phyloP scores from a whole-genome alignment of 2,797 vertebrate genomes.

The Decapterus maruadsi region DNA sequence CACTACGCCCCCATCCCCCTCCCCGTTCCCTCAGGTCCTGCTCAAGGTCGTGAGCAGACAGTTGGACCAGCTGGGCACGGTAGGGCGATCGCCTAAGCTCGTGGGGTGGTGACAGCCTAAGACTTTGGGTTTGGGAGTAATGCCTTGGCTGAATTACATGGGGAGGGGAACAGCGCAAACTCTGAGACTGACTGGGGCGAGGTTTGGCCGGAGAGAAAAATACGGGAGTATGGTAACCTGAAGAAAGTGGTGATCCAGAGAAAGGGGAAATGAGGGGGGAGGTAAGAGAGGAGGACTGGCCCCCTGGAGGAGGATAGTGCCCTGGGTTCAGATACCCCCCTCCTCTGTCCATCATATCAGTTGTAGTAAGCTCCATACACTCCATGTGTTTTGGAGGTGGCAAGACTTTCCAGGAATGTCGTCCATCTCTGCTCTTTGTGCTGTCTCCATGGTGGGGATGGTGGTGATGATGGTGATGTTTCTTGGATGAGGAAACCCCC shows the following conservation, averaged over 20 bases:
- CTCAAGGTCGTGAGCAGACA: slow-evolving; percentile 81
- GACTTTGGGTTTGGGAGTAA: slow-evolving; percentile 83
- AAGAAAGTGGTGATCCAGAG: slow-evolving; percentile 84
- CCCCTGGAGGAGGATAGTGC: slow-evolving; percentile 67
- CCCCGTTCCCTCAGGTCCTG: slow-evolving; percentile 75
- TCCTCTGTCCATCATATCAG: slow-evolving; percentile 80
- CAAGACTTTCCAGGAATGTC: slow-evolving; percentile 94
- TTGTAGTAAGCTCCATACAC: slow-evolving; percentile 81
- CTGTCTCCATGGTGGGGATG: slow-evolving; percentile 85
- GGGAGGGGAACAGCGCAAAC: slow-evolving; percentile 84
- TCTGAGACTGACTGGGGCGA: slow-evolving; percentile 83
- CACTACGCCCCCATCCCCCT: slow-evolving; percentile 74
- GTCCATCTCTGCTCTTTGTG: slow-evolving; percentile 86
- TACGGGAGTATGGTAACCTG: slow-evolving; percentile 85
- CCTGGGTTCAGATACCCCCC: slow-evolving; percentile 80
- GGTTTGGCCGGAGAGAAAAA: slow-evolving; percentile 86
- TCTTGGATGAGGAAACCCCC: slow-evolving; percentile 80
- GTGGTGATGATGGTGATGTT: slow-evolving; percentile 80
- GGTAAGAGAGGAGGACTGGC: slow-evolving; percentile 81
- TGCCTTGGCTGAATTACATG: slow-evolving; percentile 77
- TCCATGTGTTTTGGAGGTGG: slow-evolving; percentile 91
- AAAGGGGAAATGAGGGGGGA: slow-evolving; percentile 84
- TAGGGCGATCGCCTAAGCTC: slow-evolving; percentile 76
- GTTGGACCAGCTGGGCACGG: slow-evolving; percentile 75
- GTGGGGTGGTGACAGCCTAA: slow-evolving; percentile 78